Evolutionary conservation across 2,888 invertebrate genomes (phyloP).

Genomic region (Cephus runcator): DNA sequence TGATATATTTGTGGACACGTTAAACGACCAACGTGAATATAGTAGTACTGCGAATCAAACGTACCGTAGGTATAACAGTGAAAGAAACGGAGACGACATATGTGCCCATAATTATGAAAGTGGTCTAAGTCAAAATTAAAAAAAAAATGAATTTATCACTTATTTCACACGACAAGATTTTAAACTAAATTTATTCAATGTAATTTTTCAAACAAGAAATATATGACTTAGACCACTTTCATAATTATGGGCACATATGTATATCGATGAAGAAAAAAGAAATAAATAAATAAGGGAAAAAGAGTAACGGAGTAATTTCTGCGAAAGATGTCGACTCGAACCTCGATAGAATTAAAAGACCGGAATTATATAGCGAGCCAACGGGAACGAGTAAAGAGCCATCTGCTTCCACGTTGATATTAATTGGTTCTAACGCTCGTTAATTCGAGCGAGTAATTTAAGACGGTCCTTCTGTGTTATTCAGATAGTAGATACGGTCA

Average conservation of each 20-base stretch:
- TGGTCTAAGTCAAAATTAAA: too few species aligned
- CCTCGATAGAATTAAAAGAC: neutral
- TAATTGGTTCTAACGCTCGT: neutral
- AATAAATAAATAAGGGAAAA: neutral
- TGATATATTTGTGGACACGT: neutral
- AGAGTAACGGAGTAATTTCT: neutral
- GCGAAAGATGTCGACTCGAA: neutral
- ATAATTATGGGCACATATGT: too few species aligned
- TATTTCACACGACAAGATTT: too few species aligned
- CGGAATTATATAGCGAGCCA: neutral
- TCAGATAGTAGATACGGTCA: neutral
- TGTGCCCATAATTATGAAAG: too few species aligned
- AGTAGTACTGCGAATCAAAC: neutral
- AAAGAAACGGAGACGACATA: neutral
- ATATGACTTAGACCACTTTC: too few species aligned
- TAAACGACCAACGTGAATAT: neutral
- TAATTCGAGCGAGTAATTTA: neutral
- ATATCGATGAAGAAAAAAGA: neutral
- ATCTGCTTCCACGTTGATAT: neutral
- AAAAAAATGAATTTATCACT: too few species aligned
- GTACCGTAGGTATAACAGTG: neutral
- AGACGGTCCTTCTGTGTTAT: neutral
- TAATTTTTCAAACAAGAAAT: too few species aligned
- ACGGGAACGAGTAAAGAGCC: neutral
- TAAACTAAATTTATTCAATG: too few species aligned